Evolutionary conservation across 2,797 vertebrate genomes (phyloP).

Genomic region (Ctenopoma multispine): DNA sequence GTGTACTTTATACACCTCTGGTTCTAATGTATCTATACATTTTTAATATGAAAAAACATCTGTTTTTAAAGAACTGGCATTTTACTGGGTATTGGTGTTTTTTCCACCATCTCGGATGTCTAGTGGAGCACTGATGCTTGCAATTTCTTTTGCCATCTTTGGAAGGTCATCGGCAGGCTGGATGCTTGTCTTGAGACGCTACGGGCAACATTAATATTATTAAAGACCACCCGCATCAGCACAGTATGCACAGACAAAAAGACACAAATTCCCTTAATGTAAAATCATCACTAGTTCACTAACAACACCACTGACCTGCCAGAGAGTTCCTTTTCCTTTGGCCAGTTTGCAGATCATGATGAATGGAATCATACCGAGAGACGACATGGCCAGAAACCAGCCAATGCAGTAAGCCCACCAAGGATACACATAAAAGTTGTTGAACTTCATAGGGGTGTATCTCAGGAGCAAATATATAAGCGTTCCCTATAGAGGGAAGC

Average conservation of each 20-base stretch:
- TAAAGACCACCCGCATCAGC: neutral
- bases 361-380: slow-evolving; percentile 70
- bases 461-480: slow-evolving; percentile 72
- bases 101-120: slow-evolving; percentile 6
- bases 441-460: slow-evolving; percentile 77
- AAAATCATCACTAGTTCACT: neutral
- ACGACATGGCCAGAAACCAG: slow-evolving; percentile 75
- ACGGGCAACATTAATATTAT: slow-evolving; percentile 2
- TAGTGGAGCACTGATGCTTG: slow-evolving; percentile 7
- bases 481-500: slow-evolving; percentile 60
- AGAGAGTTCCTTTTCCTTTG: slow-evolving; percentile 68
- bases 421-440: slow-evolving; percentile 78
- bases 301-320: slow-evolving; percentile 65
- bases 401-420: slow-evolving; percentile 78
- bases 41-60: neutral
- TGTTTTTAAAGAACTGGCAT: neutral
- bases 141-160: slow-evolving; percentile 50
- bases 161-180: slow-evolving; percentile 68
- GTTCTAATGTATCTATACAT: neutral
- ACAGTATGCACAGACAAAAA: neutral
- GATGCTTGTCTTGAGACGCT: slow-evolving; percentile 69
- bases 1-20: too few species aligned
- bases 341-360: slow-evolving; percentile 72
- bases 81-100: slow-evolving; percentile 17
- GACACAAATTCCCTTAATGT: neutral